These are phyloP conservation scores for Gambusia yucatana DNA, from an alignment of 2,797 vertebrate species.

Conservation along the genomic window DNA sequence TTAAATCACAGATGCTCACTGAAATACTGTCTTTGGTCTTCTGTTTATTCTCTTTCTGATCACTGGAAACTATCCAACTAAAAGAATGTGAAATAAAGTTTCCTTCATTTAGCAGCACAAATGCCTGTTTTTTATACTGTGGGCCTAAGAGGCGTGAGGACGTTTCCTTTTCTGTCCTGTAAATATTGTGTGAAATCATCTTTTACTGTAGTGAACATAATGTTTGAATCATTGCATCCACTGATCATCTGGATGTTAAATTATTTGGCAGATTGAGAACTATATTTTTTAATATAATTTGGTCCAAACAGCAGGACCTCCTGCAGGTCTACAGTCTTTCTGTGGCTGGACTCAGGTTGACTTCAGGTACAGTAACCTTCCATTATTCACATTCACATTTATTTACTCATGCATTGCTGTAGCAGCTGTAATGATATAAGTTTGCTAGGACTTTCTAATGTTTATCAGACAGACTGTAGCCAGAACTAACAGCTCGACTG, in stretches of 20 bases:
- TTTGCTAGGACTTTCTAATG: slow-evolving; percentile 62
- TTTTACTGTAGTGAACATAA: slow-evolving; percentile 17
- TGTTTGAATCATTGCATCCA: slow-evolving; percentile 26
- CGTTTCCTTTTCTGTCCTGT: slow-evolving; percentile 12
- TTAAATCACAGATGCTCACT: slow-evolving; percentile 5
- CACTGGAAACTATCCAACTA: neutral
- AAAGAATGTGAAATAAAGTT: slow-evolving; percentile 20
- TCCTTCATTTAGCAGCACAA: neutral
- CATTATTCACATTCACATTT: slow-evolving; percentile 51
- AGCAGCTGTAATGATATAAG: slow-evolving; percentile 63
- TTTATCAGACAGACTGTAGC: slow-evolving; percentile 57
- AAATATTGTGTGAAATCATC: slow-evolving; percentile 1
- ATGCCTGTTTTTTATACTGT: slow-evolving; percentile 13
- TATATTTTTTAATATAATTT: slow-evolving; percentile 22
- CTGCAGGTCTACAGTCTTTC: slow-evolving; percentile 20
- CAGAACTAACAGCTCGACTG: slow-evolving; percentile 57
- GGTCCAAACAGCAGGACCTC: slow-evolving; percentile 43
- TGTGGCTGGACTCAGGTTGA: slow-evolving; percentile 28
- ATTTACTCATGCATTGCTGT: slow-evolving; percentile 53
- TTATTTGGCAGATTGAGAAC: slow-evolving; percentile 20
- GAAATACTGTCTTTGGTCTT: neutral
- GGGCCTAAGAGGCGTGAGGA: neutral
- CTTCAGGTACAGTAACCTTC: slow-evolving; percentile 35
- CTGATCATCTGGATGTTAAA: slow-evolving; percentile 14
- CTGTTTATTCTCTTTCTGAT: slow-evolving; percentile 15